Percentiles rank a stretch among this genome's conserved stretches.
Conservation (phyloP, 1,140 invertebrate genomes). For the Melipona quadrifasciata region DNA sequence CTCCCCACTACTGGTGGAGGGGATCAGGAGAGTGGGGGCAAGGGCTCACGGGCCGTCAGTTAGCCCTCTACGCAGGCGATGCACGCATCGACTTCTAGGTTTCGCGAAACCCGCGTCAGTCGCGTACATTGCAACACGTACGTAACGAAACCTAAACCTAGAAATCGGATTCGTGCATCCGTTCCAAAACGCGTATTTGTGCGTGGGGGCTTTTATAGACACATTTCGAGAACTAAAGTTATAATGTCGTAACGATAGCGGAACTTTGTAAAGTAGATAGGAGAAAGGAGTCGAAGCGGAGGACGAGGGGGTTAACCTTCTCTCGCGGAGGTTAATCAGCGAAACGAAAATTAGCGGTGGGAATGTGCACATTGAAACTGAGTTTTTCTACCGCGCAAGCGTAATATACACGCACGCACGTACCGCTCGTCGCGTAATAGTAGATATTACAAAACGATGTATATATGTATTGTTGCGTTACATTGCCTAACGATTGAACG, state of each 20-base stretch:
- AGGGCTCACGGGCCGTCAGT: no score
- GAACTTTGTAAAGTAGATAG: constrained; percentile 42
- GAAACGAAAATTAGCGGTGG: constrained; percentile 21
- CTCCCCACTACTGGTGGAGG: no score
- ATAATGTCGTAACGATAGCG: constrained; percentile 52
- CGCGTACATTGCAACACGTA: no score
- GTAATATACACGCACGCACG: constrained; percentile 43
- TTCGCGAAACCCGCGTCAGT: no score
- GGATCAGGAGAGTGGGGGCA: no score
- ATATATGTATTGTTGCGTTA: constrained; percentile 67
- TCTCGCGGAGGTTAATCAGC: not conserved
- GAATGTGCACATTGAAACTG: constrained; percentile 54
- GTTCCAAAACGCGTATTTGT: no score
- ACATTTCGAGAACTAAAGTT: constrained; percentile 43
- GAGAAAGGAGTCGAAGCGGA: not conserved
- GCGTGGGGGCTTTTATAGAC: not conserved
- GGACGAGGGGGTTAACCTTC: no score
- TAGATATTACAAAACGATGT: constrained; percentile 41
- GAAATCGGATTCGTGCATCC: no score
- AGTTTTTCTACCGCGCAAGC: constrained; percentile 67
- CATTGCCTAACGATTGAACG: constrained; percentile 63
- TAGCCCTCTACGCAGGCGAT: no score
- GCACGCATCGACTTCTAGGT: no score
- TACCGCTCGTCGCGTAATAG: constrained; percentile 51
- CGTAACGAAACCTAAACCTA: no score